Evolutionary conservation across 2,113 vertebrate genomes (phyloP).

Genomic region (Myocastor coypus): DNA sequence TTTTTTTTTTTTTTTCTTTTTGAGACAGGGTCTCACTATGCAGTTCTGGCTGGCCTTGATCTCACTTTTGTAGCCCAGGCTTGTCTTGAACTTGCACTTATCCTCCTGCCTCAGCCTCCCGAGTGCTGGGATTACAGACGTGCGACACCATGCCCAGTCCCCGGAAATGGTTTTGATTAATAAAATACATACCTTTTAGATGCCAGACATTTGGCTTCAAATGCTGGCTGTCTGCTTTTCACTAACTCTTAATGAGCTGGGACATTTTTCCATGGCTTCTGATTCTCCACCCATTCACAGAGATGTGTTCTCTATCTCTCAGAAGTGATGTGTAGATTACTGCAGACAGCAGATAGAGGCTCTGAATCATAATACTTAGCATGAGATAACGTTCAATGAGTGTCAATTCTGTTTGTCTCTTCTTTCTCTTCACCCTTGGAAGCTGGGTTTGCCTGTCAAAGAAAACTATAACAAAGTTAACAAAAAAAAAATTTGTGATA

Average conservation of each 20-base stretch:
- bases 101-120: too few relatives aligned
- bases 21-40: too few relatives aligned
- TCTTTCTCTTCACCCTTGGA: not conserved
- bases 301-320: not conserved
- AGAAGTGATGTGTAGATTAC: not conserved
- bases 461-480: not conserved
- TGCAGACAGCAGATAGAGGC: not conserved
- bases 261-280: not conserved
- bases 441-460: not conserved
- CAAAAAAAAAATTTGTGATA: not conserved
- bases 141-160: too few relatives aligned
- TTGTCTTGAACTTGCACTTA: too few relatives aligned
- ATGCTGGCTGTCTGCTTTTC: not conserved
- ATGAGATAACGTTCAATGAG: not conserved
- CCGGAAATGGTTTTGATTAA: not conserved
- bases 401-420: slow-evolving; percentile 17
- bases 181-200: not conserved
- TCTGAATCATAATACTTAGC: not conserved
- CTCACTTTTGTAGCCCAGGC: too few relatives aligned
- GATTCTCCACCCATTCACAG: not conserved
- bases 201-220: not conserved
- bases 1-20: too few relatives aligned
- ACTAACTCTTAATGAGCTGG: too few relatives aligned
- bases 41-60: too few relatives aligned
- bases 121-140: too few relatives aligned